Evolutionary conservation across 2,888 invertebrate genomes (phyloP), one percentile per base, ranked within the genome.

Genomic region (Patella ulyssiponensis): DNA sequence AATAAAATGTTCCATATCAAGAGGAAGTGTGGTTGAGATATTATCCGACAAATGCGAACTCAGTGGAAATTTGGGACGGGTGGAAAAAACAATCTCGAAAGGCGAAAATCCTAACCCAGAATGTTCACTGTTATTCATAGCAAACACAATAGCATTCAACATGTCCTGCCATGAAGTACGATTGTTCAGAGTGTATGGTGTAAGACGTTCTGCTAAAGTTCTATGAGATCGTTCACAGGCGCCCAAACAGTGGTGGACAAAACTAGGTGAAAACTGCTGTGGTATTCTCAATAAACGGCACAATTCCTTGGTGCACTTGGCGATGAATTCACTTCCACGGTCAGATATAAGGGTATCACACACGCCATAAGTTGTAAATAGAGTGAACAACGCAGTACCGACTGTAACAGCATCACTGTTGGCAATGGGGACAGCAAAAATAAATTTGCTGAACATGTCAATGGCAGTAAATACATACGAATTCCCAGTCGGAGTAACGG

Each of bases 171-270:
- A 81, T 4, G 71, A 53, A 23, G 23, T 52, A 14, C 70, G 69
- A 20, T 64, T 69, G n/a, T 44, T 56, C 56, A 77, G 7, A 56
- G 80, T 54, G 51, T 79, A 81, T 5, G 78, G 78, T 9, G 80
- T 80, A 3, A 81, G 52, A 14, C 75, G 73, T 53, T 78, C 81
- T 7, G 80, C 78, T n/a, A 78, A n/a, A 58, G 75, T 78, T 14
- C 73, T 23, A 58, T 81, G 81, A 17, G 75, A 33, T 33, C 33
- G 33, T 3, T 33, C 33, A 33, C 33, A 33, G 33, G 33, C 33
- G 3, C 33, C 33, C 33, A 33, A 33, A 33, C 33, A 33, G 4
- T 33, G 33, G 33, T 33, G 33, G 33, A 33, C 33, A 33, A 33
- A 33, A 33, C 33, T 33, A 33, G 33, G 33, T 33, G 33, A 4